Conservation (phyloP, 1,140 invertebrate genomes). For the Heliconius eleuchia region DNA sequence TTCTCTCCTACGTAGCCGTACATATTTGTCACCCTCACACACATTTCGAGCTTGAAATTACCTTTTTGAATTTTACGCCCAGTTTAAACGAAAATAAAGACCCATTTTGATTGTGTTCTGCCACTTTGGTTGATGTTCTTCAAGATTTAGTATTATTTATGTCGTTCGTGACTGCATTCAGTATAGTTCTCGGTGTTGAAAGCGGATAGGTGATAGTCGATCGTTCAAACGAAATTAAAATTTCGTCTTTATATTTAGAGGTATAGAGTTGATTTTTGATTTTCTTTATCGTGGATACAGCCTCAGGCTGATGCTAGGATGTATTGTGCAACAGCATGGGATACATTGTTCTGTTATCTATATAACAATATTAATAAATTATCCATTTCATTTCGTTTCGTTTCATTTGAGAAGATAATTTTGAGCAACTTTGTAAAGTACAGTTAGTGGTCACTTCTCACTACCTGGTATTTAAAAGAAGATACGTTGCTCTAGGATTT, state of each 20-base stretch:
- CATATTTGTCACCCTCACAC: constrained; percentile 45
- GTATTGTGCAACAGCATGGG: constrained; percentile 50
- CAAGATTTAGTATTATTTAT: constrained; percentile 72
- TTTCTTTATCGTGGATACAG: constrained; percentile 23
- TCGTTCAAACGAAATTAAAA: constrained; percentile 11
- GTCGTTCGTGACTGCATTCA: constrained; percentile 69
- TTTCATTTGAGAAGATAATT: constrained; percentile 33
- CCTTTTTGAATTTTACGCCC: constrained; percentile 36
- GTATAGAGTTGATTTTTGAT: constrained; percentile 31
- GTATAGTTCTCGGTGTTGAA: constrained; percentile 67
- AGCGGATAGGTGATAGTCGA: constrained; percentile 56
- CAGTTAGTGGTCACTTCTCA: background rate
- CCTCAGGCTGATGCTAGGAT: constrained; percentile 48
- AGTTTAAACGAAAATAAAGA: background rate
- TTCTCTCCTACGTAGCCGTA: constrained; percentile 30
- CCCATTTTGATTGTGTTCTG: constrained; percentile 4
- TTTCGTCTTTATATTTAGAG: constrained; percentile 28
- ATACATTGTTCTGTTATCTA: constrained; percentile 42
- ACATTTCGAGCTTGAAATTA: constrained; percentile 23
- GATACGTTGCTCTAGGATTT: background rate
- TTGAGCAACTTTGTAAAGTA: constrained; percentile 13
- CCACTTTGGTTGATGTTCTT: constrained; percentile 27
- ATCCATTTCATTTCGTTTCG: constrained; percentile 21
- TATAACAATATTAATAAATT: constrained; percentile 50
- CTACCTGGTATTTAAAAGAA: background rate